These are phyloP conservation scores for Scaptomyza hsui DNA, from an alignment of 1,140 invertebrate genomes.

Conservation along the genomic window DNA sequence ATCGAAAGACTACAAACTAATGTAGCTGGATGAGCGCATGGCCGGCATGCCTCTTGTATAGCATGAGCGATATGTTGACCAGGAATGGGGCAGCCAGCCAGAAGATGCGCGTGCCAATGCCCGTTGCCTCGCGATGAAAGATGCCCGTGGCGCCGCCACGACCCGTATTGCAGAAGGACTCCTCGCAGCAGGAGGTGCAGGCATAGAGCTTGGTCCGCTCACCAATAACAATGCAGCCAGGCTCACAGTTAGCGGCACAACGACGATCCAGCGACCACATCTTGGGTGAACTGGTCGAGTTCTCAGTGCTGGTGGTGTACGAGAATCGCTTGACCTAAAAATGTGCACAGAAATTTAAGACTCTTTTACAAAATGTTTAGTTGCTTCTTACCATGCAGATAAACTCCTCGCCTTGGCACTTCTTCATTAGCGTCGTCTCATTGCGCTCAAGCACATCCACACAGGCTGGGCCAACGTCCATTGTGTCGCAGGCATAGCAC, in stretches of 20 bases:
- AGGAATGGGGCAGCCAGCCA: constrained; percentile 69
- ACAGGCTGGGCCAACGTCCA: constrained; percentile 88
- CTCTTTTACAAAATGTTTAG: too few species aligned
- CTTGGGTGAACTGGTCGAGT: constrained; percentile 89
- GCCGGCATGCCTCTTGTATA: constrained; percentile 58
- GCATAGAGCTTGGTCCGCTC: constrained; percentile 93
- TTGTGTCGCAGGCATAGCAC: constrained; percentile 92
- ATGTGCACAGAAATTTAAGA: too few species aligned
- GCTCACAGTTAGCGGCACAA: constrained; percentile 92
- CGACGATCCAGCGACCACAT: constrained; percentile 93
- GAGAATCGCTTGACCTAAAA: constrained; percentile 93
- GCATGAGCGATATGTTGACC: constrained; percentile 69
- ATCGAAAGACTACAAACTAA: constrained; percentile 16
- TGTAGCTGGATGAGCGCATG: constrained; percentile 47
- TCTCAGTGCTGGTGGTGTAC: constrained; percentile 92
- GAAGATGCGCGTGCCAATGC: constrained; percentile 70
- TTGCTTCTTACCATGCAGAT: constrained; percentile 92
- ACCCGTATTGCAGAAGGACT: constrained; percentile 90
- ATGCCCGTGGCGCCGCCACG: constrained; percentile 68
- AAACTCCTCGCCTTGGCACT: constrained; percentile 90
- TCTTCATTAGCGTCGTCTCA: constrained; percentile 87
- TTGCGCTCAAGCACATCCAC: constrained; percentile 86
- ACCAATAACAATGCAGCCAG: constrained; percentile 93
- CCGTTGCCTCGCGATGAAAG: constrained; percentile 75
- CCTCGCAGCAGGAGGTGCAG: constrained; percentile 92